A percentile compares a stretch with the other conserved stretches of the same genome.
These are phyloP conservation scores for Rhopalosiphum maidis DNA, from an alignment of 1,140 invertebrate genomes.

Conservation along the genomic window DNA sequence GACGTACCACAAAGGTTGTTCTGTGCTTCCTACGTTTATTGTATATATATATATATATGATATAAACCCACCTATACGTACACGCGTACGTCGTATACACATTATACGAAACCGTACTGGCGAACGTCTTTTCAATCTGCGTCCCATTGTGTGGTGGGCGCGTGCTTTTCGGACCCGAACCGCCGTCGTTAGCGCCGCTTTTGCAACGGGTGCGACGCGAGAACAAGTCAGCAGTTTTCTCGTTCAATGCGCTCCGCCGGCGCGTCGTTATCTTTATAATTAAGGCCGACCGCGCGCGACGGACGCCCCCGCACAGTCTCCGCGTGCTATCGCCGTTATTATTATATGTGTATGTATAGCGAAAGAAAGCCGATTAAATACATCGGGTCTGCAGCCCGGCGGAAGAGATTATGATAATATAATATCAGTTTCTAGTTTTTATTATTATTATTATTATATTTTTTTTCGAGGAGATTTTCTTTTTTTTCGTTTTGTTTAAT, in stretches of 20 bases:
- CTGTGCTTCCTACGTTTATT: too few species aligned
- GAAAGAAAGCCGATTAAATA: constrained; percentile 15
- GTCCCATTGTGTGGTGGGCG: constrained; percentile 41
- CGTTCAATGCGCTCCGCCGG: background rate
- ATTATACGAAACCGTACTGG: background rate
- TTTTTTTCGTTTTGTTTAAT: background rate
- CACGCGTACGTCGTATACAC: too few species aligned
- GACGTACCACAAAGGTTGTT: background rate
- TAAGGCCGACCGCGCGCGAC: constrained; percentile 20
- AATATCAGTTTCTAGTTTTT: constrained; percentile 1
- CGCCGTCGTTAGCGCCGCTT: constrained; percentile 43
- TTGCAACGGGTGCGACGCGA: background rate
- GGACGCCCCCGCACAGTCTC: background rate
- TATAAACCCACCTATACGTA: background rate
- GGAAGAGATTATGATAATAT: background rate
- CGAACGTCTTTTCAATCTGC: constrained; percentile 55
- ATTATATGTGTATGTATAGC: background rate
- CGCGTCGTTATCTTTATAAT: constrained; percentile 37
- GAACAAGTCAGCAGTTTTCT: constrained; percentile 50
- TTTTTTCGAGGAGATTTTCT: background rate
- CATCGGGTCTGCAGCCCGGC: background rate
- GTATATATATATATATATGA: background rate
- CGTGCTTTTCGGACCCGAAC: constrained; percentile 49
- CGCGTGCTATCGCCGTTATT: background rate
- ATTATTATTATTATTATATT: background rate